Evolutionary conservation across 2,888 invertebrate species (phyloP), one percentile per base, ranked within the genome.

Genomic region (Sesia apiformis): DNA sequence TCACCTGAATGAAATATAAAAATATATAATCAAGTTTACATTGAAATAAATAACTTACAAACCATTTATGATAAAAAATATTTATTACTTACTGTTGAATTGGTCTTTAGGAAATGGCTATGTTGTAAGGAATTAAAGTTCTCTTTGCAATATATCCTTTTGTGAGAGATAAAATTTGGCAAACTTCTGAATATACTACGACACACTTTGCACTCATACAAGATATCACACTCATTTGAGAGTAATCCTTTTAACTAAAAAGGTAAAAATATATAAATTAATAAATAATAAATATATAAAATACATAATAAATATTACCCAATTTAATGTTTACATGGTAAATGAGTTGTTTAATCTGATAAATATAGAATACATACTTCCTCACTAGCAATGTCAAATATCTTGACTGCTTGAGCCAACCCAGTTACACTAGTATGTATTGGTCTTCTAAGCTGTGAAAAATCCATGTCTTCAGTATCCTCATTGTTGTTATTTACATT

Each of bases 171-270:
- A 72, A 97, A 96, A 84, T 97, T 97, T 8, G 94, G 94, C 60
- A 97, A 85, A 74, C 96, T 96, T 64, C 97, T 92, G 76, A 96
- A 97, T 69, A 98, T 90, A 70, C 94, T 96, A 42, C 94, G 91
- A 73, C 98, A 98, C 38, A 95, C 92, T 78, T 94, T 94, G 81
- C 98, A 98, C 81, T 98, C 98, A 81, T 96, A 95, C 66, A 98
- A 91, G 56, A 97, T 82, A 76, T 96, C 95, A 90, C 97, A 97
- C 86, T 98, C 97, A 70, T 94, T 92, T 41, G 93, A 87, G 42
- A 98, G 87, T 54, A 96, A 86, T 63, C 92, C 90, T 63, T 93
- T 92, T 39, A 96, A 91, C 95, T 96, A 81, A 66, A 91, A 86
- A 57, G 57, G 60, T 70, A 59, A 58, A 65, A 56, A 58, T 40